Percentiles rank a stretch among this genome's conserved stretches.
These are phyloP conservation scores for Streptopelia turtur DNA, from an alignment of 2,797 vertebrate species.

Conservation along the genomic window DNA sequence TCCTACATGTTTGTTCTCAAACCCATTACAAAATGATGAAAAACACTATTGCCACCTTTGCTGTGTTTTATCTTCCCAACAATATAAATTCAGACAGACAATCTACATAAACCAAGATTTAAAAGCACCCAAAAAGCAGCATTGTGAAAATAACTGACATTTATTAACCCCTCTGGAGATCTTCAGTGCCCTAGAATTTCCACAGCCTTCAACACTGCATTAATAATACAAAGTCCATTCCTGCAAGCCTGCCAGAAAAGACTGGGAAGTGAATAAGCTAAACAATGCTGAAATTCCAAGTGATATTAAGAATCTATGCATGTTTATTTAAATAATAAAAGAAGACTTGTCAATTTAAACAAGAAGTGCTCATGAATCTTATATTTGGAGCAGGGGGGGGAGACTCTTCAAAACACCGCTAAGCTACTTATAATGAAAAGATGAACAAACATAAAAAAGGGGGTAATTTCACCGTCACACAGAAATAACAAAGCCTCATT, in stretches of 20 bases:
- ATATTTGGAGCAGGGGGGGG: background rate
- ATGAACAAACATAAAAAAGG: constrained; percentile 32
- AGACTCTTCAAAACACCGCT: constrained; percentile 64
- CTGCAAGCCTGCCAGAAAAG: constrained; percentile 68
- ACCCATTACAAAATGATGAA: constrained; percentile 1
- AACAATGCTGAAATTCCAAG: constrained; percentile 77
- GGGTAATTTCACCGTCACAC: constrained; percentile 24
- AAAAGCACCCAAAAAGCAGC: constrained; percentile 22
- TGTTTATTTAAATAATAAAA: constrained; percentile 79
- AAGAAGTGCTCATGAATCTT: constrained; percentile 55
- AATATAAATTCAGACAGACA: constrained; percentile 27
- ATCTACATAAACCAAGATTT: constrained; percentile 37
- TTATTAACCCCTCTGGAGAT: constrained; percentile 60
- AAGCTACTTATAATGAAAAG: constrained; percentile 73
- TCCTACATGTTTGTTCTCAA: constrained; percentile 6
- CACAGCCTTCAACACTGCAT: constrained; percentile 64
- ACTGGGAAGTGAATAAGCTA: constrained; percentile 72
- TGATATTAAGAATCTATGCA: constrained; percentile 69
- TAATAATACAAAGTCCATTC: constrained; percentile 62
- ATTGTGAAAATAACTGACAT: constrained; percentile 42
- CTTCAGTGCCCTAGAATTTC: constrained; percentile 58
- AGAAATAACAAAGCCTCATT: constrained; percentile 64
- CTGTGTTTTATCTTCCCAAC: background rate
- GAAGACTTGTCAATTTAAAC: constrained; percentile 69
- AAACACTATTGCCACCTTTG: constrained; percentile 11